Evolutionary conservation across 2,888 invertebrate genomes (phyloP), one percentile per base, ranked within the genome.

Genomic region (Neuroscelio doddi): DNA sequence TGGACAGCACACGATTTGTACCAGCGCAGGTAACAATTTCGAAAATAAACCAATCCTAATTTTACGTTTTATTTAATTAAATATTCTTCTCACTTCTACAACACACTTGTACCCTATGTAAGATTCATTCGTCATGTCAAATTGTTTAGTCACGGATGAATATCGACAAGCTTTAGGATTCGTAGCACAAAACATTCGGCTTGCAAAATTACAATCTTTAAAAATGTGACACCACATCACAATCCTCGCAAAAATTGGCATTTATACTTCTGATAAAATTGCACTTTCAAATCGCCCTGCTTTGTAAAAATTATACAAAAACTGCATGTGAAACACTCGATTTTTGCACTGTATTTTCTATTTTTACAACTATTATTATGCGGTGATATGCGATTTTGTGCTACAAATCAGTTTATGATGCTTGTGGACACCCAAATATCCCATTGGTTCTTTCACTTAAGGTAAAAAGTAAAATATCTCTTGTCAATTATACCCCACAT

Each of bases 61-160:
- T 79, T 79, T 75, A 75, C 69, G 71, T 81, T 81, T 82, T 80
- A 81, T 83, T 81, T 78, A 80, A 80, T 82, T 80, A 80, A 82
- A 82, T 81, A 82, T 75, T 80, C 73, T 76, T 77, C 77, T 80
- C 81, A 78, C 74, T 78, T 81, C 77, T 83, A 82, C 81, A 82
- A 77, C 80, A 80, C 77, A 80, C 78, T 75, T 74, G 66, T 77
- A 75, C 72, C 71, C 74, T 41, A 64, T 74, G 75, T 76, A 74
- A 73, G 79, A 76, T 75, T 77, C 79, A 78, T 68, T 73, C 77
- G 72, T 71, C 77, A 74, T 77, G 78, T 75, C 71, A 68, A 69
- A 76, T 69, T 68, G 66, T 67, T 72, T 67, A 61, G 70, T 68
- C 67, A 69, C 68, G 66, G 59, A 65, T 68, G 55, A 65, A 68